Percentiles rank a stretch among this genome's conserved stretches.
Conservation (phyloP, 92 coral and sea anemone species). For the Porites lobata region DNA sequence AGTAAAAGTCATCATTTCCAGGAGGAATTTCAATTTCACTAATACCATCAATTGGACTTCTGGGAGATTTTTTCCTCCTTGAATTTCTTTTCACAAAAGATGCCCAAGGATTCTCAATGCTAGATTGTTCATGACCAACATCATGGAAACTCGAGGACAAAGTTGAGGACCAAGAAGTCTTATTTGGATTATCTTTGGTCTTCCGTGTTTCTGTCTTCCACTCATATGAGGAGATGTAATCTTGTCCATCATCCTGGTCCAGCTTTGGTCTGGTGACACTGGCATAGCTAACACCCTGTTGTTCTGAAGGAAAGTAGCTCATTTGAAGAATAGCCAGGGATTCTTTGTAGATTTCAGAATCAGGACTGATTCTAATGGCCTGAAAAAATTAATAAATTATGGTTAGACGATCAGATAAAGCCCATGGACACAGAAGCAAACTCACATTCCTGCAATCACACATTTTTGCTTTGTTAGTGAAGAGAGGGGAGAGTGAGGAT, state of each 20-base stretch:
- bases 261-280: slow-evolving; percentile 20
- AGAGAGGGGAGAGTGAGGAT: no score
- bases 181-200: background rate
- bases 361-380: slow-evolving; percentile 51
- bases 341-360: slow-evolving; percentile 57
- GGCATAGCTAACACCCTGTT: slow-evolving; percentile 27
- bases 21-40: slow-evolving; percentile 64
- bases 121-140: background rate
- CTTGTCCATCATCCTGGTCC: background rate
- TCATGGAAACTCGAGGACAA: background rate
- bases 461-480: no score
- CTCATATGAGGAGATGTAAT: background rate
- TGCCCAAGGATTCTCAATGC: slow-evolving; percentile 35
- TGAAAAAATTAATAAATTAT: slow-evolving; percentile 9
- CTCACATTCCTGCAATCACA: no score
- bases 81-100: slow-evolving; percentile 25
- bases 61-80: background rate
- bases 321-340: slow-evolving; percentile 37
- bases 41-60: slow-evolving; percentile 61
- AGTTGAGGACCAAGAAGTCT: background rate
- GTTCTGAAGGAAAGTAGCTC: background rate
- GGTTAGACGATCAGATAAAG: background rate
- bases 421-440: no score
- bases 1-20: background rate
- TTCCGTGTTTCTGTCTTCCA: background rate